Base-by-base conservation (phyloP, 2,797 vertebrate species). In the Pseudopleuronectes americanus region DNA sequence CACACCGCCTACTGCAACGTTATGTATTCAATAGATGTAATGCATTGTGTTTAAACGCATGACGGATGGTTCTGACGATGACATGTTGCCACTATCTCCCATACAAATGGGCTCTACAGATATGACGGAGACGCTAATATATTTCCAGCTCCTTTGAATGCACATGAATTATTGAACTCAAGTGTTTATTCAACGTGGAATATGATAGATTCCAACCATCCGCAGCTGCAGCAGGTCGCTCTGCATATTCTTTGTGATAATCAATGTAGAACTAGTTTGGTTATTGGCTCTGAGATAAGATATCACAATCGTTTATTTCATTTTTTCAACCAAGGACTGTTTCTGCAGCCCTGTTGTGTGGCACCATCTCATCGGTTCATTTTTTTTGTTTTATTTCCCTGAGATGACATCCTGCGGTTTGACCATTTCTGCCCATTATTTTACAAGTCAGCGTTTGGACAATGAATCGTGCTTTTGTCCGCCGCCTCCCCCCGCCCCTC, bases 371-470 rank as follows among this genome's bases (percentile, higher is more conserved):
- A 43, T 79, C 41, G 45, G 33, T 45, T 17, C 16, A 45, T 41
- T 16, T 43, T 43, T 4, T 16, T 43, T 4, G 4, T 16, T 71
- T 81, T 64, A 26, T 57, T 45, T 38, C 7, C 48, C 66, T 31
- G 24, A 84, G 81, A 84, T 81, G 77, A 71, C 80, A 64, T 73
- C 84, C 73, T 3, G 33, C 74, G 76, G 81, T 85, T 87, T 87
- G 81, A 67, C 64, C 60, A 74, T 87, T 80, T 74, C 64, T 57
- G 57, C 59, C 77, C 48, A 74, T 87, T 86, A 87, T 90, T 87
- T 87, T 84, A 87, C 67, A 77, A 89, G 81, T 79, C 69, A 7
- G 64, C 74, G 80, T 88, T 84, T 83, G 70, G 63, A 74, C 79
- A 79, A 75, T 77, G 85, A 84, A 87, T 84, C 72, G 79, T 45